Base-by-base conservation (phyloP, 2,113 vertebrate species). In the Neoarius graeffei region DNA sequence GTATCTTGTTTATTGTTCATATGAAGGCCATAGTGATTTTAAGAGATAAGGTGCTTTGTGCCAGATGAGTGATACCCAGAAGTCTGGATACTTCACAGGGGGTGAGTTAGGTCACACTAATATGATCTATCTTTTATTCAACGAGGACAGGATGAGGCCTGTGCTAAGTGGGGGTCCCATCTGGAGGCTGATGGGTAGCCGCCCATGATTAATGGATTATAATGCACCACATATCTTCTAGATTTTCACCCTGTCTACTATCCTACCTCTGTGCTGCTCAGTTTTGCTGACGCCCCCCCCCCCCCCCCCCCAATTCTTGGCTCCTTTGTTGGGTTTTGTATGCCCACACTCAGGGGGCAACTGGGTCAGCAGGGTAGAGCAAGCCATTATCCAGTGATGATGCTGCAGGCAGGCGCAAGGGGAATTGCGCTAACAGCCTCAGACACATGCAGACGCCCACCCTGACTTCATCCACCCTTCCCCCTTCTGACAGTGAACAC, bases 381-480 rank as follows among this genome's bases (percentile, higher is more conserved):
- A 93, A 91, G 94, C 93, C 93, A 94, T 95, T 94, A 94, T 91
- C 84, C 19, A 20, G 74, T 84, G 85, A 84, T 76, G 56, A 84
- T 84, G 71, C 86, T 90, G 69, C 83, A 91, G 79, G 87, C 88
- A 89, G 88, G 87, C 85, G 15, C 86, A 73, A 91, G 88, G 56
- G 89, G 86, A 90, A 90, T 88, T 87, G 89, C n/a, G 25, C 48
- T 69, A 62, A 69, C 59, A 85, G 79, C 30, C 64, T 69, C 67
- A 84, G 52, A 81, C 84, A n/a, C 73, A 30, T 85, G 9, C n/a
- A 66, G 56, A 83, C 56, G 20, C 86, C 86, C 67, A 85, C 27
- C 35, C 76, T 88, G 86, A 74, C 86, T 88, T 69, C 50, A 80
- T 54, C 57, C 67, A 56, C 90, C 66, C 56, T 0, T 25, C 81